These are phyloP conservation scores for Endotricha flammealis DNA, from an alignment of 2,888 invertebrate species.

Conservation along the genomic window DNA sequence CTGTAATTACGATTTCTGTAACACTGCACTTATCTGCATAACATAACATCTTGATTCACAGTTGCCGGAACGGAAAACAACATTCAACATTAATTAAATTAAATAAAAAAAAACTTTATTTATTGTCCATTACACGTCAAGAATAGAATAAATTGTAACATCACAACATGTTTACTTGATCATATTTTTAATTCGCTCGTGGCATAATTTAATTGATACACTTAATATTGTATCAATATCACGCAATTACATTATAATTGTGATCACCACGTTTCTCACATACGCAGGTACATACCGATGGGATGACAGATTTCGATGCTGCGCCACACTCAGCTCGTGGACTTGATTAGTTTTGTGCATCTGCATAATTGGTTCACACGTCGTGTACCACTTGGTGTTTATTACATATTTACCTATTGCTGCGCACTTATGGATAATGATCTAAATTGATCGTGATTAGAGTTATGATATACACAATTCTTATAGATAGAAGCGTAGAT, in stretches of 20 bases:
- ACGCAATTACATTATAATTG: conserved; percentile 42
- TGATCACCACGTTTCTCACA: conserved; percentile 34
- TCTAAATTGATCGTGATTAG: neutral
- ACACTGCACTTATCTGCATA: conserved; percentile 1
- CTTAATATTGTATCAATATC: conserved; percentile 21
- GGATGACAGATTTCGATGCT: conserved; percentile 41
- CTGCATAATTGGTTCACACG: conserved; percentile 45
- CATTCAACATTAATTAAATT: neutral
- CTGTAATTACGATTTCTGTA: neutral
- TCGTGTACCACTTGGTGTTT: conserved; percentile 25
- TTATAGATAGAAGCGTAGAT: neutral
- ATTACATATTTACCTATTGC: conserved; percentile 16
- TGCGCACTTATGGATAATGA: conserved; percentile 12
- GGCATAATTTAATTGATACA: conserved; percentile 1
- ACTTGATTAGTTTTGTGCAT: conserved; percentile 45
- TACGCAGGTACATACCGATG: conserved; percentile 31
- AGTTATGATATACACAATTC: conserved; percentile 1
- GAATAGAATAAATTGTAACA: neutral
- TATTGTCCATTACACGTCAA: conserved; percentile 3
- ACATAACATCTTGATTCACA: conserved; percentile 6
- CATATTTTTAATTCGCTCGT: conserved; percentile 5
- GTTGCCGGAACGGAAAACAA: conserved; percentile 1
- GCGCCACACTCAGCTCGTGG: conserved; percentile 58
- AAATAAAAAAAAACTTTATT: neutral
- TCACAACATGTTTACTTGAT: conserved; percentile 6